Evolutionary conservation across 2,797 vertebrate species (phyloP).

Genomic region (Distichodus sexfasciatus): DNA sequence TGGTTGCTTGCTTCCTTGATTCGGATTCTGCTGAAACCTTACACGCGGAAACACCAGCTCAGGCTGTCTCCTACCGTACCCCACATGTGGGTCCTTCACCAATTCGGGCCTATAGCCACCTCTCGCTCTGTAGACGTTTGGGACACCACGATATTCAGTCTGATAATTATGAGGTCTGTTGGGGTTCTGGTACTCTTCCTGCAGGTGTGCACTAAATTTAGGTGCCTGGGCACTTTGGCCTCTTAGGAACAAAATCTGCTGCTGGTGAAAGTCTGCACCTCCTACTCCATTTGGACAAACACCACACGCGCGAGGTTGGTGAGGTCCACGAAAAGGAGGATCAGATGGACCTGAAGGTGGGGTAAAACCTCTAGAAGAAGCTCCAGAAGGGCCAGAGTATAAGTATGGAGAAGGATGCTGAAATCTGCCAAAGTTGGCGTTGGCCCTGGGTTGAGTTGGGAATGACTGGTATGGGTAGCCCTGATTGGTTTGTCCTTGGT

Average conservation of each 20-base stretch:
- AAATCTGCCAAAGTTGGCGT: slow-evolving; percentile 27
- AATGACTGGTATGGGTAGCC: slow-evolving; percentile 35
- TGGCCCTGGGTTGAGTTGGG: slow-evolving; percentile 21
- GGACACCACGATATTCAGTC: slow-evolving; percentile 52
- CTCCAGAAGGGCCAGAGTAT: slow-evolving; percentile 30
- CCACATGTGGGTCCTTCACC: slow-evolving; percentile 23
- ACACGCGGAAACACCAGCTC: too few relatives aligned
- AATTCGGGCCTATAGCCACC: slow-evolving; percentile 43
- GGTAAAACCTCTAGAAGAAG: slow-evolving; percentile 10
- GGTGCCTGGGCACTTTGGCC: slow-evolving; percentile 67
- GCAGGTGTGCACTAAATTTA: slow-evolving; percentile 46
- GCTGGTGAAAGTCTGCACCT: slow-evolving; percentile 58
- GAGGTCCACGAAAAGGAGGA: slow-evolving; percentile 1
- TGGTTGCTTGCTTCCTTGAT: slow-evolving; percentile 45
- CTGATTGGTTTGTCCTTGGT: slow-evolving; percentile 38
- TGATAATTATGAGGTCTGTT: slow-evolving; percentile 38
- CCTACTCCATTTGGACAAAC: slow-evolving; percentile 39
- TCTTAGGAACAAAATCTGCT: slow-evolving; percentile 74
- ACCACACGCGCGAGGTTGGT: slow-evolving; percentile 31
- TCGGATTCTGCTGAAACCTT: slow-evolving; percentile 29
- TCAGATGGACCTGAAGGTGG: slow-evolving; percentile 13
- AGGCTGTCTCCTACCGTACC: slow-evolving; percentile 31
- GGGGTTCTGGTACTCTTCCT: slow-evolving; percentile 4
- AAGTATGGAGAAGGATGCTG: slow-evolving; percentile 10
- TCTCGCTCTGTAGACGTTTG: slow-evolving; percentile 51